Evolutionary conservation across 2,888 invertebrate genomes (phyloP).

Genomic region (Trichopria drosophilae): DNA sequence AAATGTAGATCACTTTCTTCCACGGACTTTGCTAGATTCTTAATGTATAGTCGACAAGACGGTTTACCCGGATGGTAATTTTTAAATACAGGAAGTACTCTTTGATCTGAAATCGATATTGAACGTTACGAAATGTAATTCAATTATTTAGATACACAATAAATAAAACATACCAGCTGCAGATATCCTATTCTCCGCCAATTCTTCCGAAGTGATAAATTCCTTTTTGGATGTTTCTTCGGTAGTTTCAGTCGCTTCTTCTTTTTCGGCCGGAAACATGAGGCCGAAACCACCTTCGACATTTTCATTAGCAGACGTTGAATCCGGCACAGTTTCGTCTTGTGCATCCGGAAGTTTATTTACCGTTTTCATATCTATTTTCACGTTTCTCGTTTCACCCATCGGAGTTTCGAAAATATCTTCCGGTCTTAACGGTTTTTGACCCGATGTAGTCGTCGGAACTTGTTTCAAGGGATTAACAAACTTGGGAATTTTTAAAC

Average conservation of each 20-base stretch:
- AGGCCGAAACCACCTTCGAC: constrained; percentile 51
- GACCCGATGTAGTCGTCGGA: constrained; percentile 31
- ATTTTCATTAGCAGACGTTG: constrained; percentile 20
- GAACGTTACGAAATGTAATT: neutral
- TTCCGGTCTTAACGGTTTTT: constrained; percentile 57
- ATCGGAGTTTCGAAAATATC: constrained; percentile 63
- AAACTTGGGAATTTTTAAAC: constrained; percentile 63
- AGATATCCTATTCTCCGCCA: constrained; percentile 71
- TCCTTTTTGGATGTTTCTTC: constrained; percentile 44
- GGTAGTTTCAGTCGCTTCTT: constrained; percentile 33
- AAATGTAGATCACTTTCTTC: constrained; percentile 73
- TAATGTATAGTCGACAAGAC: constrained; percentile 85
- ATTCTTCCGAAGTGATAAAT: constrained; percentile 67
- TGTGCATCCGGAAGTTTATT: constrained; percentile 10
- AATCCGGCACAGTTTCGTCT: constrained; percentile 14
- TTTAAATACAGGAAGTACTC: constrained; percentile 77
- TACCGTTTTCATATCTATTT: constrained; percentile 61
- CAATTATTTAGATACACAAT: constrained; percentile 5
- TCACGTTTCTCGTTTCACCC: constrained; percentile 56
- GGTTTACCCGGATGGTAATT: constrained; percentile 83
- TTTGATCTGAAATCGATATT: constrained; percentile 63
- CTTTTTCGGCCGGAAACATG: constrained; percentile 48
- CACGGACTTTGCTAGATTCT: constrained; percentile 84
- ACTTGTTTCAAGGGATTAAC: constrained; percentile 58
- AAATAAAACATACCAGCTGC: constrained; percentile 59